Base-by-base conservation (phyloP, 2,888 invertebrate species). In the Drosophila borborema region DNA sequence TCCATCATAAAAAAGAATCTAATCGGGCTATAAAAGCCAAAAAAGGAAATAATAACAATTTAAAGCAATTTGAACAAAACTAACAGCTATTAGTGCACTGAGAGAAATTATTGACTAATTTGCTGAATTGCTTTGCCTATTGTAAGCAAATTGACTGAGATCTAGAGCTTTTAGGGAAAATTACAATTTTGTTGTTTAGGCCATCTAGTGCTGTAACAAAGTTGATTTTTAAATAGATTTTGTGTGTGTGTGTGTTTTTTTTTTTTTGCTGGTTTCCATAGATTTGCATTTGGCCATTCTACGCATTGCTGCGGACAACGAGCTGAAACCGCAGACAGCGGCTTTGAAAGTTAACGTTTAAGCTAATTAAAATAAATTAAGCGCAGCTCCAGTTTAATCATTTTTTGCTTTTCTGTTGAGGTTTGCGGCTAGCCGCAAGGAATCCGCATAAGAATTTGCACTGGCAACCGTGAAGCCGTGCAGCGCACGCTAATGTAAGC, bases 341-440 rank as follows among this genome's bases (percentile, higher is more conserved):
- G 53, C 59, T 74, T 88, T 68, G 79, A 84, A 80, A 82, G 86
- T 81, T 62, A 75, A 78, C 72, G 76, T 60, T 73, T 72, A 74
- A 64, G 64, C 62, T 75, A 89, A 89, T 85, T 85, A 77, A 77
- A 84, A 77, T 80, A 66, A 81, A 74, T 81, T 80, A 81, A 62
- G 77, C 66, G 16, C 67, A 56, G 66, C 58, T 61, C 62, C 66
- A 61, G 43, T 34, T 55, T 58, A 56, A 60, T 49, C 9, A 36
- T 49, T 53, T 20, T 36, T 53, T 23, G 38, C 10, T 10, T 38
- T 45, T 20, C 6, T 61, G 55, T 16, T 46, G 48, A 63, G 63
- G 5, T 46, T 48, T 65, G 64, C 12, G 66, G 71, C 34, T 56
- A 55, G 77, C 81, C 69, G 66, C 77, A 78, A 80, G 77, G 64